These are phyloP conservation scores for Elachura formosa DNA, from an alignment of 2,113 vertebrate genomes.

Conservation along the genomic window DNA sequence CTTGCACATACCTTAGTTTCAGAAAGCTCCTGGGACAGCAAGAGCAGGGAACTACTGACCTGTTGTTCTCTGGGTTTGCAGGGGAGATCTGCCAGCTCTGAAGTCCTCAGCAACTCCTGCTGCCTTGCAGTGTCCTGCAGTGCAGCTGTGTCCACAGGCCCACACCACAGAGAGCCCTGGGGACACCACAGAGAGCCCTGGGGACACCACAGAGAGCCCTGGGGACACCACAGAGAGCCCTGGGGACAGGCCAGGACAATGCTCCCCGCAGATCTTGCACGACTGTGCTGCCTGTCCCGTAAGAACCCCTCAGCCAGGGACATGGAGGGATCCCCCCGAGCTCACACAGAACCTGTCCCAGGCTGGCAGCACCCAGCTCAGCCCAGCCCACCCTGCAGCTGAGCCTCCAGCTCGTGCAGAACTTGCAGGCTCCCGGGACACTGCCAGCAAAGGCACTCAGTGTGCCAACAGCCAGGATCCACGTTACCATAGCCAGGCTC, in stretches of 20 bases:
- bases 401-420: neutral
- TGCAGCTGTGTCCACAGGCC: neutral
- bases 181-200: too few relatives aligned
- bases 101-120: neutral
- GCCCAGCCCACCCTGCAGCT: neutral
- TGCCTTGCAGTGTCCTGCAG: neutral
- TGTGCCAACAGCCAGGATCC: neutral
- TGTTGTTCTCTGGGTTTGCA: neutral
- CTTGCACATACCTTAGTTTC: neutral
- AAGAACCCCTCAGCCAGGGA: neutral
- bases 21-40: neutral
- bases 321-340: fast-evolving
- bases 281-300: fast-evolving
- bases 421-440: neutral
- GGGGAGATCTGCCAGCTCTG: fast-evolving
- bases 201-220: neutral
- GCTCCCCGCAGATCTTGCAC: too few relatives aligned
- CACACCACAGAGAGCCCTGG: too few relatives aligned
- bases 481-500: neutral
- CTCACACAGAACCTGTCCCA: fast-evolving
- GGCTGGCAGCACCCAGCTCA: neutral
- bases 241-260: neutral
- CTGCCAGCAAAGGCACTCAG: neutral
- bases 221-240: too few relatives aligned
- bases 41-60: neutral